Evolutionary conservation across 2,113 vertebrate genomes (phyloP), one percentile per base, ranked within the genome.

Genomic region (Ptyas mucosa): DNA sequence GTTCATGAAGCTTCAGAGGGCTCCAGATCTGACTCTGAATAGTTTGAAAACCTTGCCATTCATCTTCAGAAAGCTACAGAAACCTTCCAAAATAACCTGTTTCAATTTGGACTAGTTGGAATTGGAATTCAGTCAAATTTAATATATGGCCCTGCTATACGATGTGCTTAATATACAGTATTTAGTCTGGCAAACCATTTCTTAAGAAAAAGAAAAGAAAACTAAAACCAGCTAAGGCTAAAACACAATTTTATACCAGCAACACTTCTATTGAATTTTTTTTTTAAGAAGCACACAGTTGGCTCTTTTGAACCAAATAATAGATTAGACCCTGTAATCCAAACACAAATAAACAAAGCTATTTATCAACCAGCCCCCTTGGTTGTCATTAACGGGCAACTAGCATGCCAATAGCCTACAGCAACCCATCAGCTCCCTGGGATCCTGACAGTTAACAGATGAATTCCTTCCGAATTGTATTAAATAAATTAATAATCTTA

Each of bases 401-500:
- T 96, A 95, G 94, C 95, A 95, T 94, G 95, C 91, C 54, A 89
- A 95, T 90, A 96, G 95, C 96, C 96, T 81, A 1, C 93, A 95
- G 96, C 97, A 97, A 96, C 88, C 93, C 0, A 0, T 88, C 94
- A 93, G 12, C 93, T 95, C 93, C 87, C 91, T 97, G 96, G 96
- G 97, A 97, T 91, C 95, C 2, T 95, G 96, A 96, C 96, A 97
- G 95, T 90, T 96, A 96, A 96, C 97, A 97, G 96, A 97, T 97
- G 94, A 97, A 96, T 97, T 95, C 95, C 96, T 95, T 96, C 96
- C 95, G 95, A 95, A 96, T 95, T 96, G 95, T 96, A 96, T 96
- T 97, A 97, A 96, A 97, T 97, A 97, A 96, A 97, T 97, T 97
- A 97, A 97, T 97, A 97, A 97, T 95, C 95, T 95, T 92, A 95